Evolutionary conservation across 2,113 vertebrate genomes (phyloP).

Genomic region (Okapia johnstoni): DNA sequence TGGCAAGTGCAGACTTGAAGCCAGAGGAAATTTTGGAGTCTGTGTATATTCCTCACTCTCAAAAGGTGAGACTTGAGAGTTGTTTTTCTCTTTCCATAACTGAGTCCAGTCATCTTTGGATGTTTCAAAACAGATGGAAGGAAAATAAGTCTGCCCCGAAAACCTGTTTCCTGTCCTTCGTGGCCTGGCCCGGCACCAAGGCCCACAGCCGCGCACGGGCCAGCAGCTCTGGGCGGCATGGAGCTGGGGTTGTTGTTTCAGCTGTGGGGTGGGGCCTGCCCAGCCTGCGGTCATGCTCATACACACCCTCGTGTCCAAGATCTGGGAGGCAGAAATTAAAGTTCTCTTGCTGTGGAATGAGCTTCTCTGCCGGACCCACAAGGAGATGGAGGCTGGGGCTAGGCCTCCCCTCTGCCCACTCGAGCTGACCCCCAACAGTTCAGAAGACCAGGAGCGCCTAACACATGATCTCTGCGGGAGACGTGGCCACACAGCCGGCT

Average conservation of each 20-base stretch:
- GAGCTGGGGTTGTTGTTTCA: neutral
- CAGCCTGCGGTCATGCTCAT: neutral
- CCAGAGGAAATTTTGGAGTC: conserved; percentile 83
- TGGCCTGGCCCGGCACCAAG: neutral
- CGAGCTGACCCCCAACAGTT: neutral
- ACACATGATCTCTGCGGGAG: neutral
- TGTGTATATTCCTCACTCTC: conserved; percentile 83
- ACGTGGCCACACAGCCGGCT: neutral
- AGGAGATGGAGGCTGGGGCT: neutral
- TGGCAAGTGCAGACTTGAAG: conserved; percentile 79
- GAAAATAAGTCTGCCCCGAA: neutral
- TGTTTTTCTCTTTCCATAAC: neutral
- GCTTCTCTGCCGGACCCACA: neutral
- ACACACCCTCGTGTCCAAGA: fast-evolving
- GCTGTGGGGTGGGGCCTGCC: neutral
- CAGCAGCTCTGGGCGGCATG: neutral
- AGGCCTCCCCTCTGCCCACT: neutral
- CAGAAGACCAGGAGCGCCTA: neutral
- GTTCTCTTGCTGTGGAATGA: neutral
- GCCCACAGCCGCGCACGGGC: neutral
- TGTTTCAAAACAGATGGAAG: neutral
- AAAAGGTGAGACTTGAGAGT: conserved; percentile 75
- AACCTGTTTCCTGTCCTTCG: neutral
- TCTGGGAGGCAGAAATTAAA: neutral
- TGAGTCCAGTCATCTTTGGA: neutral